These are phyloP conservation scores for Pseudanteris insignis DNA, from an alignment of 2,888 invertebrate genomes.

Conservation along the genomic window DNA sequence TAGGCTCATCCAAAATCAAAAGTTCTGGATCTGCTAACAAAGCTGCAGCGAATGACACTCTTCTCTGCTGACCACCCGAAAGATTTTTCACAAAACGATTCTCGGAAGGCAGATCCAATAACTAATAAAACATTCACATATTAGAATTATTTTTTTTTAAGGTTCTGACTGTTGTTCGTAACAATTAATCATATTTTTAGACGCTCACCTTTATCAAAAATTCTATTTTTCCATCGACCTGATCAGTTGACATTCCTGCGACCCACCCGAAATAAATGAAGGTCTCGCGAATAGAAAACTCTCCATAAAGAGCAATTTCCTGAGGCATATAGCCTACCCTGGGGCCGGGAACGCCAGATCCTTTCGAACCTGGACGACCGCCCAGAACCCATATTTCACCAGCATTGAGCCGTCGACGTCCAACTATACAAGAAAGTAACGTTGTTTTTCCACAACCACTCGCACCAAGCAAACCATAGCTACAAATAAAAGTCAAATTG, in stretches of 20 bases:
- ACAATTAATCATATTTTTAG: too few species aligned
- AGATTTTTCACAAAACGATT: constrained; percentile 77
- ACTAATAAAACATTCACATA: too few species aligned
- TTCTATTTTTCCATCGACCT: constrained; percentile 76
- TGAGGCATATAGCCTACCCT: constrained; percentile 95
- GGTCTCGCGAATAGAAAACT: constrained; percentile 85
- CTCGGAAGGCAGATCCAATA: constrained; percentile 70
- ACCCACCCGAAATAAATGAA: constrained; percentile 86
- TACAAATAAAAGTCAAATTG: too few species aligned
- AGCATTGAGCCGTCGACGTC: constrained; percentile 82
- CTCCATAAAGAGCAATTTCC: constrained; percentile 82
- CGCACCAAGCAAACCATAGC: constrained; percentile 89
- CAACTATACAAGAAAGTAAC: constrained; percentile 86
- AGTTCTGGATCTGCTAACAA: constrained; percentile 89
- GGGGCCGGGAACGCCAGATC: constrained; percentile 91
- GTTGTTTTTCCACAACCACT: constrained; percentile 94
- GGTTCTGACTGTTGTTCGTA: too few species aligned
- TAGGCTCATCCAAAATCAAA: constrained; percentile 91
- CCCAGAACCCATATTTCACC: constrained; percentile 93
- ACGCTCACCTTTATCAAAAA: constrained; percentile 73
- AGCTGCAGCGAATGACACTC: constrained; percentile 89
- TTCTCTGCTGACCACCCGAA: constrained; percentile 89
- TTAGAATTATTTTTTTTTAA: too few species aligned
- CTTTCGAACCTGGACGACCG: constrained; percentile 86
- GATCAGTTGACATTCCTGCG: constrained; percentile 76